phyloP scores from a whole-genome alignment of 1,140 invertebrate species.

The Zaprionus kolodkinae region DNA sequence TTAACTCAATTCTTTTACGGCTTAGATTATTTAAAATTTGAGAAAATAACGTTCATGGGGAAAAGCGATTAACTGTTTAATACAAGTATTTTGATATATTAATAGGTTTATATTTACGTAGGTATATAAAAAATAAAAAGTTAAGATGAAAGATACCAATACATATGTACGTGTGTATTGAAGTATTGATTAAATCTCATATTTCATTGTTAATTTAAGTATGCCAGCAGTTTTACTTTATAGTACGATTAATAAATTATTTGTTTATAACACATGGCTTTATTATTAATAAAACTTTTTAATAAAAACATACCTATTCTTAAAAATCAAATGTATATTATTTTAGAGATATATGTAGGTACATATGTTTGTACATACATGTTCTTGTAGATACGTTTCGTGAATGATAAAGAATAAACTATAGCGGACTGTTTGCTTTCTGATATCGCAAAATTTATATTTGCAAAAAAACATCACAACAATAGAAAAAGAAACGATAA shows the following conservation, averaged over 20 bases:
- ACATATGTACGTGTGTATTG: not conserved
- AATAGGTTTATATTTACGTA: not conserved
- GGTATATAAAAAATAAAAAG: not conserved
- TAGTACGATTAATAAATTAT: not conserved
- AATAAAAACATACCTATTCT: not conserved
- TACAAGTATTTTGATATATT: not conserved
- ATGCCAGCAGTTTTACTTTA: not conserved
- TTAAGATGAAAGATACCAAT: not conserved
- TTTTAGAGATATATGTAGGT: conserved; percentile 23
- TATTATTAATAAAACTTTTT: not conserved
- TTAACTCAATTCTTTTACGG: conserved; percentile 2
- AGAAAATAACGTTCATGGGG: no score
- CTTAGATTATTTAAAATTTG: not conserved
- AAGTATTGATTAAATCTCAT: not conserved
- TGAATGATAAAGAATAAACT: conserved; percentile 9
- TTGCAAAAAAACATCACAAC: conserved; percentile 32
- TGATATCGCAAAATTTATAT: conserved; percentile 31
- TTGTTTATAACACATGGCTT: not conserved
- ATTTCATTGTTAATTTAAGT: not conserved
- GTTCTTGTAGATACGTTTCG: not conserved
- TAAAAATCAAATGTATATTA: not conserved
- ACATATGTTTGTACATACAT: conserved; percentile 17
- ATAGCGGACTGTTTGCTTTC: conserved; percentile 18
- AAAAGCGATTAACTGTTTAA: no score
- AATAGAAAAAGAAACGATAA: conserved; percentile 40